phyloP scores from a whole-genome alignment of 2,888 invertebrate species.

The Coremacera marginata region DNA sequence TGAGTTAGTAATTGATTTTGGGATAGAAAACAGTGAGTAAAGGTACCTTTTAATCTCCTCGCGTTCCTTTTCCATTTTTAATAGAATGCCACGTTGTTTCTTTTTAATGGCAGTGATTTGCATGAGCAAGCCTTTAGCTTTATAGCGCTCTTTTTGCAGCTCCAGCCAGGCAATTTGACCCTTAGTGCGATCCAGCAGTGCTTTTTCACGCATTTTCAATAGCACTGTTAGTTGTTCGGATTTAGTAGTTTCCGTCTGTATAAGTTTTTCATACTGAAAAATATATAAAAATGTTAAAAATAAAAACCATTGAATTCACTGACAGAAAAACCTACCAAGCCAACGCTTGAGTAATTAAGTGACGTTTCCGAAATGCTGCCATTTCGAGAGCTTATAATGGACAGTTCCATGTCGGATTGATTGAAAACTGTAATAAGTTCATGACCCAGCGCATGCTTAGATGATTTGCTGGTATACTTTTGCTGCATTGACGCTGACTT shows the following conservation, averaged over 20 bases:
- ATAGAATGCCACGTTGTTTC: constrained; percentile 76
- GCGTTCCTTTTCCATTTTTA: constrained; percentile 77
- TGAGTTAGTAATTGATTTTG: too few species aligned
- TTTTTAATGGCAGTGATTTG: constrained; percentile 75
- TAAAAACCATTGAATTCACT: constrained; percentile 1
- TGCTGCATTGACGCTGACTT: neutral
- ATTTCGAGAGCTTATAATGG: constrained; percentile 48
- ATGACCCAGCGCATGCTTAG: constrained; percentile 36
- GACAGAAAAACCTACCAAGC: constrained; percentile 56
- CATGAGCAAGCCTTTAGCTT: constrained; percentile 72
- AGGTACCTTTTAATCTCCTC: constrained; percentile 78
- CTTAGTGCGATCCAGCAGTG: constrained; percentile 76
- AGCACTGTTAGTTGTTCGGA: constrained; percentile 76
- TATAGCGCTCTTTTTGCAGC: constrained; percentile 74
- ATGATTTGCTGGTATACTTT: neutral
- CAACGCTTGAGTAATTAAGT: constrained; percentile 60
- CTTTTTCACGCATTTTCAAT: constrained; percentile 77
- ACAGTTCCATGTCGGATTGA: constrained; percentile 55
- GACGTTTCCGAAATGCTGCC: constrained; percentile 55
- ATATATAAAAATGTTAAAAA: neutral
- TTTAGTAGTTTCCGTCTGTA: constrained; percentile 77
- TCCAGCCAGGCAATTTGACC: constrained; percentile 76
- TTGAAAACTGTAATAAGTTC: constrained; percentile 57
- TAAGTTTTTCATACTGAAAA: constrained; percentile 73
- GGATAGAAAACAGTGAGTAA: too few species aligned